Evolutionary conservation across 2,797 vertebrate genomes (phyloP).

Genomic region (Hippopotamyrus pictus): DNA sequence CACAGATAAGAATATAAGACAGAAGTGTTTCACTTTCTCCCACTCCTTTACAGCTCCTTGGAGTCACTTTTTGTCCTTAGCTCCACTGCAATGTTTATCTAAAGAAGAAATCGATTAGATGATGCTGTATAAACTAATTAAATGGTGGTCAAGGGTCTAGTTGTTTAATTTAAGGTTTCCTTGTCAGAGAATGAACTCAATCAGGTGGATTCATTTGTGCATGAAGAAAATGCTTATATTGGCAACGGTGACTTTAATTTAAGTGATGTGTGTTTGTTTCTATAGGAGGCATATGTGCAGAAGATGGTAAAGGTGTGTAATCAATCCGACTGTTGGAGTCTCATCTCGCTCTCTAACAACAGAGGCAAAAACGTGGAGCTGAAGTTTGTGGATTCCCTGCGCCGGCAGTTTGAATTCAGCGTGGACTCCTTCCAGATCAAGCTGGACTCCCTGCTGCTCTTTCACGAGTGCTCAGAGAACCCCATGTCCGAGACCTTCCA

Average conservation of each 20-base stretch:
- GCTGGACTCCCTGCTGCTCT: constrained; percentile 93
- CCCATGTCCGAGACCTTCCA: constrained; percentile 93
- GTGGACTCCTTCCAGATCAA: constrained; percentile 98
- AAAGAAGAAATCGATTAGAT: neutral
- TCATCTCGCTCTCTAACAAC: constrained; percentile 98
- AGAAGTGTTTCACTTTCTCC: neutral
- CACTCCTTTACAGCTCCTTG: neutral
- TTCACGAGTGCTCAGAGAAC: constrained; percentile 96
- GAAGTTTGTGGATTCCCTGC: constrained; percentile 96
- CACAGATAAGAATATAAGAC: constrained; percentile 10
- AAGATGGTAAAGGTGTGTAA: constrained; percentile 99
- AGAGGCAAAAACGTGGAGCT: constrained; percentile 97
- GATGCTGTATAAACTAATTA: neutral
- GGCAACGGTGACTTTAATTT: neutral
- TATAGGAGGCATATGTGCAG: constrained; percentile 94
- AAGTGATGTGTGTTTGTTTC: neutral
- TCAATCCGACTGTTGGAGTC: constrained; percentile 95
- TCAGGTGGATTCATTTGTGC: neutral
- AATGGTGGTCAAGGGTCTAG: neutral
- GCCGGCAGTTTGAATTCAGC: constrained; percentile 97
- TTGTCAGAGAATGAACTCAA: neutral
- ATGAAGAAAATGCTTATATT: neutral
- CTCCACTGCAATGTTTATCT: neutral
- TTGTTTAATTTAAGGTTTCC: neutral
- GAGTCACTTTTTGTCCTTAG: neutral